Base-by-base conservation (phyloP, 2,113 vertebrate genomes). In the Willisornis vidua region DNA sequence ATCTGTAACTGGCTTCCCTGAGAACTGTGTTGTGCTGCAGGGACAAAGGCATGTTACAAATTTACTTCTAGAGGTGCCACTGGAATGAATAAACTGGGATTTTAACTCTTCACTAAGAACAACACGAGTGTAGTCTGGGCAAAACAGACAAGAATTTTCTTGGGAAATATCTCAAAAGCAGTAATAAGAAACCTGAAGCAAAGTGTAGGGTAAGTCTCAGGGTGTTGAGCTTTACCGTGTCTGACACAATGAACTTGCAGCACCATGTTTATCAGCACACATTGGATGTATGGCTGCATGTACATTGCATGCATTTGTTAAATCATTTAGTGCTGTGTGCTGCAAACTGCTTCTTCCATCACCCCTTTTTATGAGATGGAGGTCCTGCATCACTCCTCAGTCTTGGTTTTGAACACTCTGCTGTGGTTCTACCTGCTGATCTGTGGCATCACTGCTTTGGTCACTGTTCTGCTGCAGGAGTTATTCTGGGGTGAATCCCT, bases 401-500 rank as follows among this genome's bases (percentile, higher is more conserved):
- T 61, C 33, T 41, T 0, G 0, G 2, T 77, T 73, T 51, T 4
- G 2, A 43, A 68, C 13, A 13, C 3, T 49, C 29, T 43, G 8
- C 24, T 65, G 28, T 31, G 24, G 0, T n/a, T 84, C 16, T 70
- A 3, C 9, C 6, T 66, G 18, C 20, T 61, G 37, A 11, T 48
- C 73, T 85, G 35, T 77, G 59, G 14, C 28, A 28, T 48, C 24
- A 20, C 16, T 57, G 35, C 39, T 92, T 49, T 3, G 1, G 4
- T 74, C 46, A 23, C 9, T 31, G 1, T 31, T 10, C 31, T 78
- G 14, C 24, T 85, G 26, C 35, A 68, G 29, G 19, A 39, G 11
- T 57, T 81, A 24, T 70, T 84, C 28, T 11, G 51, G 26, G 16
- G 16, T 41, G 41, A 41, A 41, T 41, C 13, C 41, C 41, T 41